Evolutionary conservation across 1,140 invertebrate genomes (phyloP), one percentile per base, ranked within the genome.

Genomic region (Macrobrachium rosenbergii): DNA sequence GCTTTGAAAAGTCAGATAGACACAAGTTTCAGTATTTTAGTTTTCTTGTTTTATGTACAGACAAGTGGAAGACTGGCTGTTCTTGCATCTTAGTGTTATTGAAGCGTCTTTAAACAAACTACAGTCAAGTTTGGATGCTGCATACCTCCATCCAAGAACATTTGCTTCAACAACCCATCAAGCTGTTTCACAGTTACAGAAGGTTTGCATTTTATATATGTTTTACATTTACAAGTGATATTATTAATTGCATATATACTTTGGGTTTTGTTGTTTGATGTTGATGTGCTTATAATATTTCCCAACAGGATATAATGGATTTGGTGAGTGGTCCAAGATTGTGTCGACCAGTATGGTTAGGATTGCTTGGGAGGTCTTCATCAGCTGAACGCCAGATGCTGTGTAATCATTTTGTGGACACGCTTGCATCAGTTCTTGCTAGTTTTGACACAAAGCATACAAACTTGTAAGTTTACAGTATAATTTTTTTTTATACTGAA

Each of bases 11-110:
- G 8, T 12, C 52, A 52, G 52, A 52, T 52, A 10, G 6, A 12
- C 52, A 10, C 52, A 52, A 52, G 52, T 0, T 52, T 52, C 52
- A 52, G 12, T 52, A 52, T 52, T 52, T 52, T 52, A 37, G 28
- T 52, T 52, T 12, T 52, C 52, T 52, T 52, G 28, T 37, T 37
- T 28, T 62, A 43, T 83, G 19, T 23, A 11, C 83, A 89, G 83
- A 28, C 37, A 63, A 6, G 80, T 83, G 12, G 85, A 88, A 45
- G 82, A 89, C 60, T 95, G 95, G 89, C 94, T 97, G 84, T 94
- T 97, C 91, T 95, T 97, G 83, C 96, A 97, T 90, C 95, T 96
- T 67, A 94, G 95, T 0, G 92, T 97, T 37, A 91, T 98, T 19
- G 96, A 97, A 92, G 94, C 95, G 5, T 94, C 96, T 91, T 91